Evolutionary conservation across 1,140 invertebrate genomes (phyloP).

Genomic region (Aphis craccivora): DNA sequence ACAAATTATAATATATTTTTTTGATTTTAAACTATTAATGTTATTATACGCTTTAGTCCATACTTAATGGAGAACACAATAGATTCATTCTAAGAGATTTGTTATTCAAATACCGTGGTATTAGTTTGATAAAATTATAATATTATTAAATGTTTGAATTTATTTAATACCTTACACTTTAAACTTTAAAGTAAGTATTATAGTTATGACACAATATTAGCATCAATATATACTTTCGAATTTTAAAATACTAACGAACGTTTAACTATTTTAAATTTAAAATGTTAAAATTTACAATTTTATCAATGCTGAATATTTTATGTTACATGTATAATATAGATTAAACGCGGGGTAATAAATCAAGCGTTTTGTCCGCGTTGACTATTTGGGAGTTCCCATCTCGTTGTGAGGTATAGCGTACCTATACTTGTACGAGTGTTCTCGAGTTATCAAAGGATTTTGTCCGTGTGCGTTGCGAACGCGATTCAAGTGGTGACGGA

Average conservation of each 20-base stretch:
- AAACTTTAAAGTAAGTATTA: no score
- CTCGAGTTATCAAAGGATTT: background rate
- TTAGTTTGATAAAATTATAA: no score
- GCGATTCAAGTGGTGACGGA: background rate
- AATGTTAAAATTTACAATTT: background rate
- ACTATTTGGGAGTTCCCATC: background rate
- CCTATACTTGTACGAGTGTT: background rate
- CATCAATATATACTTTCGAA: background rate
- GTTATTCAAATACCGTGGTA: no score
- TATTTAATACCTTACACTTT: no score
- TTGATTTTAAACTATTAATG: no score
- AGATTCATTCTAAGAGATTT: no score
- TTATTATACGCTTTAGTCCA: no score
- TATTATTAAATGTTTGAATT: no score
- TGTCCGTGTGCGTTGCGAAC: background rate
- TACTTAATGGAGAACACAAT: no score
- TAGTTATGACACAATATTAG: background rate
- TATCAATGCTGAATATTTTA: background rate
- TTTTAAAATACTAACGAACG: background rate
- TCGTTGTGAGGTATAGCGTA: constrained; percentile 11
- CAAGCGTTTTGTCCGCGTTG: background rate
- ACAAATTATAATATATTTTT: no score
- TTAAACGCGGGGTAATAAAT: background rate
- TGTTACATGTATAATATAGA: background rate
- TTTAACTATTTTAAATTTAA: background rate